These are phyloP conservation scores for Chelonus formosanus DNA, from an alignment of 2,888 invertebrate species.

Conservation along the genomic window DNA sequence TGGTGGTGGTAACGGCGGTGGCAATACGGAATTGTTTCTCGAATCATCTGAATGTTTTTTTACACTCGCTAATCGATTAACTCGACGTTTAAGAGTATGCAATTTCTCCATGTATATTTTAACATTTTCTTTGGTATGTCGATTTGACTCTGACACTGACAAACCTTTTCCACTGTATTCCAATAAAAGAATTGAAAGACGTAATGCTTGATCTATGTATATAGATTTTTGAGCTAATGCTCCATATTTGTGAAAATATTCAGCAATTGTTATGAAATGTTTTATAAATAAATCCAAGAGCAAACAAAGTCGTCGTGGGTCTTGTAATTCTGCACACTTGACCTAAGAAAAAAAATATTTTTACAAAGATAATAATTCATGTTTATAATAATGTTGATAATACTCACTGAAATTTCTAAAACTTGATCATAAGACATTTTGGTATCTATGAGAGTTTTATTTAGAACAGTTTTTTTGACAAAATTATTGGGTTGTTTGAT, in stretches of 20 bases:
- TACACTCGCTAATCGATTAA: background rate
- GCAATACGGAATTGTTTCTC: background rate
- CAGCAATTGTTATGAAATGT: conserved; percentile 77
- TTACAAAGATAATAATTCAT: conserved; percentile 2
- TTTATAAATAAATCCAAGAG: conserved; percentile 77
- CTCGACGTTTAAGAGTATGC: background rate
- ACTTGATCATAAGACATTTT: conserved; percentile 53
- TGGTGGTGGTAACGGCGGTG: too few relatives aligned
- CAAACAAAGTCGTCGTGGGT: conserved; percentile 69
- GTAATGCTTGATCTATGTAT: conserved; percentile 76
- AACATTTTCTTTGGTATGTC: conserved; percentile 64
- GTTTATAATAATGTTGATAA: conserved; percentile 1
- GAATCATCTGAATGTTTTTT: background rate
- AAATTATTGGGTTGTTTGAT: conserved; percentile 36
- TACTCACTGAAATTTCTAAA: conserved; percentile 56
- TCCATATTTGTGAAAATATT: conserved; percentile 71
- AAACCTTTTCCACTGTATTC: conserved; percentile 61
- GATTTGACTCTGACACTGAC: too few relatives aligned
- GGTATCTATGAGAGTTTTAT: conserved; percentile 50
- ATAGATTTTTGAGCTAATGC: conserved; percentile 72
- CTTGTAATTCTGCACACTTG: conserved; percentile 67
- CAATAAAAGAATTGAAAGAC: conserved; percentile 71
- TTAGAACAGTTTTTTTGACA: conserved; percentile 40
- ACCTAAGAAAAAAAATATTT: conserved; percentile 48
- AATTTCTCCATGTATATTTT: conserved; percentile 66